Evolutionary conservation across 2,888 invertebrate species (phyloP), one percentile per base, ranked within the genome.

Genomic region (Epistrophe grossulariae): DNA sequence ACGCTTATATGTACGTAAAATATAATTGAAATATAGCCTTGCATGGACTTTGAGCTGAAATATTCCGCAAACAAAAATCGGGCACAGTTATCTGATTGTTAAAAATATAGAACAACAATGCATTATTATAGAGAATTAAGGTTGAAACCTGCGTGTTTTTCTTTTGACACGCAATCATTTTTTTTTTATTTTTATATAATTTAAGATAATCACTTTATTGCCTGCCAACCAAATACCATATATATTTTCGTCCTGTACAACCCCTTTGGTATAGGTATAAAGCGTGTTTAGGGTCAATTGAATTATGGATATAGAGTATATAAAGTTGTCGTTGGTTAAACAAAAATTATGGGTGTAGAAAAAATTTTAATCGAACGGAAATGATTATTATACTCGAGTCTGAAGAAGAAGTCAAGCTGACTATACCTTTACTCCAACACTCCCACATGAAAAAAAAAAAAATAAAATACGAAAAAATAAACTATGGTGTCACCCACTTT

Each of bases 191-290:
- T 64, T 64, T 64, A 3, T 19, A 10, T 82, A 71, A 78, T 74
- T 82, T 79, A 60, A 83, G 71, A 76, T 87, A 83, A 87, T 87
- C 83, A 87, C 79, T 79, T 83, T 74, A 83, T 87, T 83, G 83
- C 85, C 83, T 87, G 83, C 76, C 72, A 87, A 82, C 73, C 50
- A 57, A 80, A 73, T 78, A 24, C 24, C 24, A 24, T 3, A 1
- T 24, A 24, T 24, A 81, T 87, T 71, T 82, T 82, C 79, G 45
- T 68, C 48, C 48, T 45, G 55, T 40, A 24, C 60, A 38, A 76
- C 60, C 62, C 78, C 55, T 55, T 31, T 24, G 9, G 19, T 17
- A 50, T 7, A n/a, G n/a, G n/a, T n/a, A 19, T 7, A 3, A 13
- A 55, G 85, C 83, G 83, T 83, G 87, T 79, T 76, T 60, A 76